Evolutionary conservation across 2,888 invertebrate species (phyloP), one percentile per base, ranked within the genome.

Genomic region (Sceliomorpha sp.): DNA sequence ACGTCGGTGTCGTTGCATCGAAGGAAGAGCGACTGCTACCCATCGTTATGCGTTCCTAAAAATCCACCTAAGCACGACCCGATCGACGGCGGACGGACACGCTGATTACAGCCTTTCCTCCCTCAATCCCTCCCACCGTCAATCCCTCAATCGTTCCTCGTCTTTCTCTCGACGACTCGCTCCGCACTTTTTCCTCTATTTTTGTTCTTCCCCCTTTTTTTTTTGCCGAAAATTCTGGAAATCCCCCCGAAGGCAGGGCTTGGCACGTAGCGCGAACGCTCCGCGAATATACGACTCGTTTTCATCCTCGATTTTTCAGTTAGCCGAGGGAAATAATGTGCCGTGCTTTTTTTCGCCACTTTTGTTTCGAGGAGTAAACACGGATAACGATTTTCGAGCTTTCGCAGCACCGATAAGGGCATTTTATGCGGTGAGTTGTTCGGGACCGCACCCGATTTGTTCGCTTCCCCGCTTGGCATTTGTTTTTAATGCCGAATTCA

Each of bases 1-100:
- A 59, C 45, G 42, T 58, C 14, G 31, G 39, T 63, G 67, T 63
- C 51, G 75, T 48, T 70, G 69, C 48, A 67, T 62, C 51, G 69
- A 63, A 70, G 67, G 66, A 76, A 73, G 75, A 77, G 74, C 69
- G 74, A 72, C 64, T 71, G 63, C 69, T 64, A 74, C 74, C 70
- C 72, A 73, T 76, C 72, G 70, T 74, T 59, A 66, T 39, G 47
- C 31, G 51, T 56, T 48, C 40, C 40, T 42, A 47, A 67, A 62
- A 50, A 67, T 56, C 51, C 55, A 56, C 64, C 56, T 39, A n/a
- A 48, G 15, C 42, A 58, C 34, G 48, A 17, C 37, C 20, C 55
- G 48, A 40, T 48, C 51, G 53, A 32, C 56, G 55, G 45, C 60
- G 47, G 13, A 47, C 44, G 27, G 13, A 51, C 68, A 56, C 70